Conservation (phyloP, 2,888 invertebrate species). For the Portevinia maculata region DNA sequence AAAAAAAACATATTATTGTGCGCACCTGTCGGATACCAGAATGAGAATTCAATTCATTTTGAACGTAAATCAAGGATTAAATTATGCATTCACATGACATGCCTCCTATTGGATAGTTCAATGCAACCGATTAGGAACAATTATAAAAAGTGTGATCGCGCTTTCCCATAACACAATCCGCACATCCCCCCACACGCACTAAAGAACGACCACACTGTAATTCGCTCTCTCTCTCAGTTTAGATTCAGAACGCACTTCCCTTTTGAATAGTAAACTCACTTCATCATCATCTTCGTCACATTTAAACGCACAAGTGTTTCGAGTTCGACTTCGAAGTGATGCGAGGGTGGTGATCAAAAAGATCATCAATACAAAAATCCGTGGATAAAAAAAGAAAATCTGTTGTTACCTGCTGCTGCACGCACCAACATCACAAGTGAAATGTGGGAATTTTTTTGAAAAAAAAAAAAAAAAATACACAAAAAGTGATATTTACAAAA, state of each 20-base stretch:
- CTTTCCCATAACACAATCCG: constrained; percentile 18
- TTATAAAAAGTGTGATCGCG: constrained; percentile 45
- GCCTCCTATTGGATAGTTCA: constrained; percentile 59
- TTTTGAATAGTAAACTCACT: constrained; percentile 44
- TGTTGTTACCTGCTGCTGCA: constrained; percentile 7
- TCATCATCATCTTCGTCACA: constrained; percentile 20
- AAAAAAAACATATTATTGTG: constrained; percentile 31
- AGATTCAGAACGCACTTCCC: constrained; percentile 45
- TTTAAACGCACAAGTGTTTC: constrained; percentile 43
- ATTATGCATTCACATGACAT: constrained; percentile 51
- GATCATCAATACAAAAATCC: constrained; percentile 13
- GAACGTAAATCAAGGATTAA: constrained; percentile 37
- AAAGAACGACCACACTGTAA: constrained; percentile 9
- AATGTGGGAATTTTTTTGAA: constrained; percentile 41
- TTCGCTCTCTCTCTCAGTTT: constrained; percentile 17
- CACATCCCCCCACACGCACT: constrained; percentile 40
- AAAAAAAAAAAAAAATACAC: neutral
- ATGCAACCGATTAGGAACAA: constrained; percentile 47
- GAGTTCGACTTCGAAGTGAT: neutral
- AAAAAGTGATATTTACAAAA: constrained; percentile 39
- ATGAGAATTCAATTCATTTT: neutral
- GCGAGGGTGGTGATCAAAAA: constrained; percentile 16
- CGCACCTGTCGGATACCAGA: constrained; percentile 67
- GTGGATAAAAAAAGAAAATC: constrained; percentile 10
- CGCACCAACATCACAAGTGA: constrained; percentile 21